Evolutionary conservation across 2,888 invertebrate species (phyloP), one percentile per base, ranked within the genome.

Genomic region (Disparrhopalites patrizii): DNA sequence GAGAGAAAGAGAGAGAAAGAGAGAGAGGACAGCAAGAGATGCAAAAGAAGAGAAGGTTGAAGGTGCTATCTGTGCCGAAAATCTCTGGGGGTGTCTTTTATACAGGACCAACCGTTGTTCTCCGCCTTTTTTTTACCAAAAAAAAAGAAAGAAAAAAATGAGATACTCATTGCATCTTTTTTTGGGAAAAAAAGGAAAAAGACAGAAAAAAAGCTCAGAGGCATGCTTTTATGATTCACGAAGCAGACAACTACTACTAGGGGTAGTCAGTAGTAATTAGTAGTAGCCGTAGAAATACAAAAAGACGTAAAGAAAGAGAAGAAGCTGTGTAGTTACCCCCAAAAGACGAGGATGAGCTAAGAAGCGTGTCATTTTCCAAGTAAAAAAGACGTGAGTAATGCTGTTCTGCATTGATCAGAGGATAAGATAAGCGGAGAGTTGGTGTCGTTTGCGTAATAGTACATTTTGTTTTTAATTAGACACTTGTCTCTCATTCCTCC

Each of bases 391-490:
- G 56, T 58, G 64, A 67, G 64, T 57, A 50, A 66, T 68, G 69
- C 65, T 63, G 56, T 54, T 55, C 52, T 64, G 57, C 51, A 40
- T 66, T 71, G 73, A 73, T 73, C 47, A 61, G 51, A 67, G 69
- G 73, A 71, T 68, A 69, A 73, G 73, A 71, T 73, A 71, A 71
- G 68, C 68, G n/a, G n/a, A n/a, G 67, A 70, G 73, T 70, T 70
- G 70, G 73, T 72, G 73, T 73, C 73, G 71, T 74, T 72, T 72
- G 68, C 72, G 70, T 74, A 74, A 74, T 74, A 72, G 73, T 72
- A n/a, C n/a, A n/a, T n/a, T n/a, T n/a, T n/a, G 55, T 73, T 73
- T 73, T 73, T 73, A 73, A 73, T 73, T 73, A 73, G 73, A 71
- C 72, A 71, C 69, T 72, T 72, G 73, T 70, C 61, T 68, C 18